Conservation (phyloP, 2,113 vertebrate species). For the Burhinus oedicnemus region DNA sequence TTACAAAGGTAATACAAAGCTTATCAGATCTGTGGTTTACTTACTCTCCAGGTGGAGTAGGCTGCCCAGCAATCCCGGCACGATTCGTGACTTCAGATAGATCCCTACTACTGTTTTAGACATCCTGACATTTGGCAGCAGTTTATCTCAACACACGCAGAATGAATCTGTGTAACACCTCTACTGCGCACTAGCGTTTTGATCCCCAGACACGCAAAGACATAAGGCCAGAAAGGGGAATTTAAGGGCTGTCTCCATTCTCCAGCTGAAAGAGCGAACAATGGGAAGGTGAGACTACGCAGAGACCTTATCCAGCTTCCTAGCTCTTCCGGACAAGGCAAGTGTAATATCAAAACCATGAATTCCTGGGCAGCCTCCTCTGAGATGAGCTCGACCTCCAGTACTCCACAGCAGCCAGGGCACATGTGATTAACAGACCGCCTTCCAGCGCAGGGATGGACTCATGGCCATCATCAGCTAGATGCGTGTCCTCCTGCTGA, state of each 20-base stretch:
- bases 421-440: rapidly evolving
- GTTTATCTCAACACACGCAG: background rate
- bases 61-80: background rate
- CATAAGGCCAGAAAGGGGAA: background rate
- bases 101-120: background rate
- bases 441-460: background rate
- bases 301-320: background rate
- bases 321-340: background rate
- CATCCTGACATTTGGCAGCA: background rate
- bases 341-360: background rate
- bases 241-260: background rate
- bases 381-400: background rate
- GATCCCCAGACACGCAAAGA: background rate
- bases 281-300: background rate
- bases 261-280: background rate
- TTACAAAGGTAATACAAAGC: background rate
- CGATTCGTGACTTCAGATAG: background rate
- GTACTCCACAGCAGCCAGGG: background rate
- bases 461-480: background rate
- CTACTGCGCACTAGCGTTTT: background rate
- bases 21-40: background rate
- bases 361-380: background rate
- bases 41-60: background rate
- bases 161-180: background rate
- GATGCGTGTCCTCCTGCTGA: background rate